Base-by-base conservation (phyloP, 1,140 invertebrate genomes). In the Orchesella cincta region DNA sequence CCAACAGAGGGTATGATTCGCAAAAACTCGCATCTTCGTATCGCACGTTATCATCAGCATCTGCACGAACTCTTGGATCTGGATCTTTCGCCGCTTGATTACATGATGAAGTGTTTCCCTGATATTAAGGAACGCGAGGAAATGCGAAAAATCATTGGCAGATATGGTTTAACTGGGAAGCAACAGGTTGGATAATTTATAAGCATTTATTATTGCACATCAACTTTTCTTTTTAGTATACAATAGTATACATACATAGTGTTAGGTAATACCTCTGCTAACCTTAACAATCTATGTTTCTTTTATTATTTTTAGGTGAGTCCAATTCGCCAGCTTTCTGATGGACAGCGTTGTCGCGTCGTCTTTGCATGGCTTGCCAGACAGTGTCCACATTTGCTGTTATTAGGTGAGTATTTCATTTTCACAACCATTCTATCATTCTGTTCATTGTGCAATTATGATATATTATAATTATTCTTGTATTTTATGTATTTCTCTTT, bases 41-140 rank as follows among this genome's bases (percentile, higher is more conserved):
- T 99, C 83, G 97, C 96, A 1, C 90, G 97, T 81, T 99, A 99
- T 87, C 98, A 99, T 86, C 98, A 99, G 87, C 98, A 99, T 90
- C 88, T 99, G 75, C 96, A 98, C 83, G 98, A 99, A 86, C 88
- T 98, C 29, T 87, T 99, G 1, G 97, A 99, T 85, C 85, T 99
- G 81, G 94, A 99, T 84, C 86, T 96, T 74, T 96, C 95, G 26
- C 97, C 98, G 8, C 86, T 99, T 16, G 97, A 99, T 79, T 99
- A 98, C 84, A 99, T 99, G 98, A 93, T 99, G 93, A 93, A 92
- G 83, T 90, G 91, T 79, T 99, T 98, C 85, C 97, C 98, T 0
- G 95, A 98, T 28, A 92, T 99, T 1, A 98, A 98, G 83, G 98
- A 99, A 86, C 91, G 93, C 36, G 98, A 99, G 87, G 97, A 99